Base-by-base conservation (phyloP, 2,797 vertebrate species). In the Paedocypris micromegethes region DNA sequence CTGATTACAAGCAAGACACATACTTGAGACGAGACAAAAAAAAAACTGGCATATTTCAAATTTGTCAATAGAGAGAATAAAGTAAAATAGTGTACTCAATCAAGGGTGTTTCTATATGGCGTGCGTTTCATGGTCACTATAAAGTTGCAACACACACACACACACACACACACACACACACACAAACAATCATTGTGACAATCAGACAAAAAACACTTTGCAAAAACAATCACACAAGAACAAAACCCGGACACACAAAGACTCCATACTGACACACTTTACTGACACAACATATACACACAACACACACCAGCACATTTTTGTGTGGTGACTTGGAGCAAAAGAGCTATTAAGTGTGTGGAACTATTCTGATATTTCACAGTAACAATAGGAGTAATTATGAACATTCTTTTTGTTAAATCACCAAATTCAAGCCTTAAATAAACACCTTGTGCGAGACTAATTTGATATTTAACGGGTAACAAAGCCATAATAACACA, bases 391-490 rank as follows among this genome's bases (percentile, higher is more conserved):
- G 9, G 40, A 56, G 64, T 43, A 39, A 48, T 71, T 64, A 48
- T 62, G 23, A 43, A 4, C 45, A 67, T 37, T 9, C 56, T 61
- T 55, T 66, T 47, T 62, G 52, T 46, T 41, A 6, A 43, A 62
- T 44, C 42, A 67, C 23, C 57, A 42, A 64, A 68, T 57, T 49
- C 23, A 23, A 55, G 55, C 57, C 43, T 41, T 60, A 74, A 60
- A 66, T 70, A 23, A 23, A 23, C 23, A 57, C 51, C 59, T 55
- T 23, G 56, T 71, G 64, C 64, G 58, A 56, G 9, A 6, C 63
- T 60, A 70, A 70, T 66, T 65, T 73, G 64, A 77, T 79, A 58
- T 75, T 62, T 65, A 66, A 71, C 56, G 63, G 67, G 67, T 75
- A 70, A 54, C 47, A 41, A 50, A 47, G 53, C 58, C 57, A 63